phyloP scores from a whole-genome alignment of 2,113 vertebrate genomes.

The Cavia porcellus region DNA sequence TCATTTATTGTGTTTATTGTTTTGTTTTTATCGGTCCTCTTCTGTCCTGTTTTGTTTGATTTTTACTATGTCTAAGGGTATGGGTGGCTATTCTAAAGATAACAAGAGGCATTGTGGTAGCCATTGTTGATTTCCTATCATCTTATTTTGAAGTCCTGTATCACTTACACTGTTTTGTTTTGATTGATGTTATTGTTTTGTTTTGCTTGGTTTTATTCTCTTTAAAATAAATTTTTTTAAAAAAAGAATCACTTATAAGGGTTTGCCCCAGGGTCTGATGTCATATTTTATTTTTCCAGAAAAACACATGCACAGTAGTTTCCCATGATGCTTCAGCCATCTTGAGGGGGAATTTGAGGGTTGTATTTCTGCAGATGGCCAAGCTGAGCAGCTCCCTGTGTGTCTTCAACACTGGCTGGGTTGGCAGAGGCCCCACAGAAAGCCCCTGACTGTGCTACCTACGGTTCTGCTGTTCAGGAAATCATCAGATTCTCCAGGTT shows the following conservation, averaged over 20 bases:
- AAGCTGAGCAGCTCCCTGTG: not conserved
- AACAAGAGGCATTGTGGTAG: too few species aligned
- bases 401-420: not conserved
- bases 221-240: too few species aligned
- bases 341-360: not conserved
- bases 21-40: not conserved
- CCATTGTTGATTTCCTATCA: too few species aligned
- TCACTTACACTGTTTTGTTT: too few species aligned
- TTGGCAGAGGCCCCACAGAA: not conserved
- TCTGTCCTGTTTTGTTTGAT: not conserved
- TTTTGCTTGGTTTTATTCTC: too few species aligned
- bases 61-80: too few species aligned
- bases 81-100: too few species aligned
- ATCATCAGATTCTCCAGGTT: not conserved
- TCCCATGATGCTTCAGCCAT: not conserved
- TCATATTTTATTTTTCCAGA: not conserved
- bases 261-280: not conserved
- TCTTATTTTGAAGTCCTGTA: too few species aligned
- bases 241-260: not conserved
- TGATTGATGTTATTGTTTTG: too few species aligned
- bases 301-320: conserved; percentile 20
- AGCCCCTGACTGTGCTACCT: not conserved
- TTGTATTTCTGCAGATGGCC: not conserved
- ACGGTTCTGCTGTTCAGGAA: not conserved
- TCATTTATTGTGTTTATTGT: too few species aligned